Base-by-base conservation (phyloP, 2,797 vertebrate species). In the Phalloptychus januarius region DNA sequence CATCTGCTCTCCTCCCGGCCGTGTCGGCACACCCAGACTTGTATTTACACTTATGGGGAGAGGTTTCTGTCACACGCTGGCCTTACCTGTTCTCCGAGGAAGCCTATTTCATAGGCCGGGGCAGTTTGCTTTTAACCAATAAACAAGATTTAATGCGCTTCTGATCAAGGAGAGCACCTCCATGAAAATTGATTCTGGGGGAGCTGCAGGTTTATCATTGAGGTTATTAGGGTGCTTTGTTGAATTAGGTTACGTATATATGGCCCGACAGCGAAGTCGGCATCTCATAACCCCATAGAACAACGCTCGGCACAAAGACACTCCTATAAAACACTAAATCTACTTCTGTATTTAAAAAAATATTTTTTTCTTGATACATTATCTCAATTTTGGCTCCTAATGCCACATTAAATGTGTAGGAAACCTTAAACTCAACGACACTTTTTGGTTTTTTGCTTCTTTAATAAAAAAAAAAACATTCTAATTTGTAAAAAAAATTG, bases 101-200 rank as follows among this genome's bases (percentile, higher is more conserved):
- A 83, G 89, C 88, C 86, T 85, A 82, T 87, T 88, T 90, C 84
- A 75, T 70, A 87, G 85, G 91, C 87, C 80, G 82, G 83, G 81
- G 83, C 77, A 74, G 86, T 88, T 90, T 84, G 87, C 81, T 91
- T 92, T 86, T 70, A 72, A 87, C 83, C 85, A 88, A 92, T 93
- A 93, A 94, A 94, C 83, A 85, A 87, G 91, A 93, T 93, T 93
- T 92, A 93, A 90, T 92, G 89, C 76, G 33, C 61, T 80, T 83
- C 31, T 82, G 76, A 91, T 90, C 88, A 79, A 84, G 84, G 71
- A 80, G 79, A 86, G 79, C 78, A 69, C 80, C 84, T 83, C 84
- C 81, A 87, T 82, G 84, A 77, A 86, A 93, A 90, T 82, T 77
- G 80, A 85, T 76, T 88, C 74, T 77, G 80, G 75, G 78, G 80